These are phyloP conservation scores for Anguilla japonica DNA, from an alignment of 2,113 vertebrate species.

Conservation along the genomic window DNA sequence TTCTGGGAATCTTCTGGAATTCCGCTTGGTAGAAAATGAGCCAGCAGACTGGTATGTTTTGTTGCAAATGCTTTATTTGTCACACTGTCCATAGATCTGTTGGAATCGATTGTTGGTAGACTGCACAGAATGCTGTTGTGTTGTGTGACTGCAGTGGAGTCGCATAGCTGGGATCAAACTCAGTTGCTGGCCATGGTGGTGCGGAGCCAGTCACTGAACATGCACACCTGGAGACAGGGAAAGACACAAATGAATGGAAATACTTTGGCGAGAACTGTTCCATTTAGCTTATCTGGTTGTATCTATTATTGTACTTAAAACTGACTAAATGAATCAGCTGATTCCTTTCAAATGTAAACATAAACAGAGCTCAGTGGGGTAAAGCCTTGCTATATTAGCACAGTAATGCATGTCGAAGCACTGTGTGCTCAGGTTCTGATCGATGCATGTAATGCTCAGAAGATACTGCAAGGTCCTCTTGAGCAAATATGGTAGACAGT, in stretches of 20 bases:
- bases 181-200: slow-evolving; percentile 58
- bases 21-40: not conserved
- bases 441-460: no score
- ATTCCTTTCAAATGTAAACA: not conserved
- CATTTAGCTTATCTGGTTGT: not conserved
- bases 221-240: slow-evolving; percentile 51
- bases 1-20: not conserved
- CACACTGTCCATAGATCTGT: not conserved
- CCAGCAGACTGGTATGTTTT: not conserved
- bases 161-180: slow-evolving; percentile 31
- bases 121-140: not conserved
- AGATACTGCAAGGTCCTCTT: no score
- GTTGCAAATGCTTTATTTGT: not conserved
- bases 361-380: not conserved
- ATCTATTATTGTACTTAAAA: not conserved
- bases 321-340: not conserved
- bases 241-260: not conserved
- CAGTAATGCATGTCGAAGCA: not conserved
- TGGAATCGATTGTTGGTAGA: not conserved
- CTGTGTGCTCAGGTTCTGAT: not conserved
- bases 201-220: slow-evolving; percentile 59
- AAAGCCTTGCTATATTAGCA: not conserved
- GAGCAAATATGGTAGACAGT: no score
- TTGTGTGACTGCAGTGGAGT: not conserved
- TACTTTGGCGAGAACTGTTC: not conserved